Percentiles rank a stretch among this genome's conserved stretches.
Evolutionary conservation across 2,888 invertebrate species (phyloP).

Genomic region (Lamproptera curius): DNA sequence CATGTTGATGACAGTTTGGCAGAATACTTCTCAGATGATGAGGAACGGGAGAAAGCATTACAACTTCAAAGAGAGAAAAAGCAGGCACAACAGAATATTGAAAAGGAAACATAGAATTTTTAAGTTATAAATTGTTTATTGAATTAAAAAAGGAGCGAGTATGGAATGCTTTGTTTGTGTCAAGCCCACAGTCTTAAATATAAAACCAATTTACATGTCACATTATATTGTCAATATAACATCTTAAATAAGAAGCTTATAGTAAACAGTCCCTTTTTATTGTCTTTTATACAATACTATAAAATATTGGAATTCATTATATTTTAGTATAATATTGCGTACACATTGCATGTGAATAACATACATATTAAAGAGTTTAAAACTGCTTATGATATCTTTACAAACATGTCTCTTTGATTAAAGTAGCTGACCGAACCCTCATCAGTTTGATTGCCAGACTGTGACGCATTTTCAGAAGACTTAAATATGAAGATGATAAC

Average conservation of each 20-base stretch:
- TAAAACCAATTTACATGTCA: constrained; percentile 16
- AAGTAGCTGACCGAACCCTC: constrained; percentile 66
- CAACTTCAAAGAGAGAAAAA: constrained; percentile 56
- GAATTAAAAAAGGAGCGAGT: constrained; percentile 36
- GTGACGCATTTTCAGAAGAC: constrained; percentile 52
- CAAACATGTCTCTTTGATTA: constrained; percentile 60
- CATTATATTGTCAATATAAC: neutral
- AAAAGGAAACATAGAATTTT: constrained; percentile 56
- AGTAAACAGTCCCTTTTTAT: neutral
- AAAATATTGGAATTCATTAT: no score
- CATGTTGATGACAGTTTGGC: constrained; percentile 54
- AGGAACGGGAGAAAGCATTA: constrained; percentile 64
- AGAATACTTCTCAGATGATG: constrained; percentile 74
- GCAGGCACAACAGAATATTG: constrained; percentile 46
- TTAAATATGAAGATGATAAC: constrained; percentile 76
- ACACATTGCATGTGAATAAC: neutral
- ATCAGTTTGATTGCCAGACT: constrained; percentile 41
- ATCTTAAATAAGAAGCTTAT: neutral
- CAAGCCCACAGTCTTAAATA: constrained; percentile 6
- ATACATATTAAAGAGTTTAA: neutral
- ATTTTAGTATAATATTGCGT: neutral
- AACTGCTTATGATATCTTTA: constrained; percentile 49
- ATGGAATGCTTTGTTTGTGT: constrained; percentile 12
- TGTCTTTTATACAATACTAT: no score
- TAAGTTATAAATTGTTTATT: constrained; percentile 44